phyloP scores from a whole-genome alignment of 2,797 vertebrate species.

The Rhinichthys osculus region DNA sequence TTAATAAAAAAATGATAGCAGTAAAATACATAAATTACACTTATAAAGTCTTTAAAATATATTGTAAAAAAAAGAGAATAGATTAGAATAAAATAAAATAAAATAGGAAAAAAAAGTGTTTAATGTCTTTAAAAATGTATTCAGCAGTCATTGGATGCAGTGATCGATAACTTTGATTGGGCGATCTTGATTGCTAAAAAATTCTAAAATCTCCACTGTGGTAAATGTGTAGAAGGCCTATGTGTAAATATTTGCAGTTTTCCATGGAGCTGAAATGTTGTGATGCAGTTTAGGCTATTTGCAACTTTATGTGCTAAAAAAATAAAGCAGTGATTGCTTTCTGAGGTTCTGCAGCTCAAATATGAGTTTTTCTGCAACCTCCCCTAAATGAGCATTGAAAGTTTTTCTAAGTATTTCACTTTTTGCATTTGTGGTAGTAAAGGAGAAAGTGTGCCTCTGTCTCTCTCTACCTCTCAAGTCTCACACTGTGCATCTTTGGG shows the following conservation, averaged over 20 bases:
- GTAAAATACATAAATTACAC: background rate
- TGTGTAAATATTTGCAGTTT: background rate
- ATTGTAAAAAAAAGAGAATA: background rate
- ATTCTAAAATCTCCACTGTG: background rate
- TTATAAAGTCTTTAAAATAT: background rate
- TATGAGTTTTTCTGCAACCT: background rate
- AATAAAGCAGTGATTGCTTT: too few relatives aligned
- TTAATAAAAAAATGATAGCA: background rate
- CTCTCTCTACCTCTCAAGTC: constrained; percentile 7
- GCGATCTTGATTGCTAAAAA: background rate
- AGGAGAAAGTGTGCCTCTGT: background rate
- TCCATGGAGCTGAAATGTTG: background rate
- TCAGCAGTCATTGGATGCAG: background rate
- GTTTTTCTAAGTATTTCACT: background rate
- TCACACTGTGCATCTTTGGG: background rate
- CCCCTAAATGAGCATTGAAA: background rate
- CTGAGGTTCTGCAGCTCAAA: background rate
- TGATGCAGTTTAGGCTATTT: too few relatives aligned
- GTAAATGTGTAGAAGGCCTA: background rate
- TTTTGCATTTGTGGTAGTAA: background rate
- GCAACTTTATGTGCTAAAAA: too few relatives aligned
- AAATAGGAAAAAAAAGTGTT: background rate
- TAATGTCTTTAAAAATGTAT: background rate
- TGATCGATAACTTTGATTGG: background rate
- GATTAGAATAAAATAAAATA: background rate